Evolutionary conservation across 2,888 invertebrate species (phyloP).

Genomic region (Chesias legatella): DNA sequence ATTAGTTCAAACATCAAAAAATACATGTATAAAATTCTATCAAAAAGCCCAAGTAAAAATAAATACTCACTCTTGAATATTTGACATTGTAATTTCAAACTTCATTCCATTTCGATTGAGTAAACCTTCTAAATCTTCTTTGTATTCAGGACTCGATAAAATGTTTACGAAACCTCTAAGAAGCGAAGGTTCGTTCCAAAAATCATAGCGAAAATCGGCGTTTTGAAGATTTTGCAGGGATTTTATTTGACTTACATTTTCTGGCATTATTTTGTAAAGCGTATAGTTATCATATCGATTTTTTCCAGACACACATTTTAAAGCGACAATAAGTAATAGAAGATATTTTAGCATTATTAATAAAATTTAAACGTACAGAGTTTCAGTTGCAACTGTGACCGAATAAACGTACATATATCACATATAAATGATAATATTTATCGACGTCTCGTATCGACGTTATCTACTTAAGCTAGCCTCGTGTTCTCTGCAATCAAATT

Average conservation of each 20-base stretch:
- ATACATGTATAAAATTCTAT: no score
- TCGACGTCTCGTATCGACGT: no score
- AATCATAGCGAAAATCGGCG: conserved; percentile 54
- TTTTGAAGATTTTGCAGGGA: conserved; percentile 63
- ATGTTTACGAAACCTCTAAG: conserved; percentile 49
- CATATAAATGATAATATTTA: no score
- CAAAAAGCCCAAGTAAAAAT: no score
- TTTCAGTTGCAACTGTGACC: no score
- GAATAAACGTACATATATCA: no score
- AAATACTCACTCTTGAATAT: conserved; percentile 69
- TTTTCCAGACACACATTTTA: conserved; percentile 34
- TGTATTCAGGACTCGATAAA: conserved; percentile 54
- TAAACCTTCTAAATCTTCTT: conserved; percentile 41
- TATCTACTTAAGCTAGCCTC: background rate
- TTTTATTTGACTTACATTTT: conserved; percentile 58
- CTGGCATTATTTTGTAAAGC: conserved; percentile 75
- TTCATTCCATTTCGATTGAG: conserved; percentile 48
- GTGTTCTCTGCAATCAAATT: background rate
- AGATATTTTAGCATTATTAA: conserved; percentile 27
- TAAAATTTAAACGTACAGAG: no score
- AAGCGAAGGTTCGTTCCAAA: conserved; percentile 49
- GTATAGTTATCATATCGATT: conserved; percentile 47
- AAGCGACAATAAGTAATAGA: conserved; percentile 11
- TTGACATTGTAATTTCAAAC: conserved; percentile 54
- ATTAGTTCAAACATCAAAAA: no score